Conservation (phyloP, 2,797 vertebrate species). For the Esox lucius region DNA sequence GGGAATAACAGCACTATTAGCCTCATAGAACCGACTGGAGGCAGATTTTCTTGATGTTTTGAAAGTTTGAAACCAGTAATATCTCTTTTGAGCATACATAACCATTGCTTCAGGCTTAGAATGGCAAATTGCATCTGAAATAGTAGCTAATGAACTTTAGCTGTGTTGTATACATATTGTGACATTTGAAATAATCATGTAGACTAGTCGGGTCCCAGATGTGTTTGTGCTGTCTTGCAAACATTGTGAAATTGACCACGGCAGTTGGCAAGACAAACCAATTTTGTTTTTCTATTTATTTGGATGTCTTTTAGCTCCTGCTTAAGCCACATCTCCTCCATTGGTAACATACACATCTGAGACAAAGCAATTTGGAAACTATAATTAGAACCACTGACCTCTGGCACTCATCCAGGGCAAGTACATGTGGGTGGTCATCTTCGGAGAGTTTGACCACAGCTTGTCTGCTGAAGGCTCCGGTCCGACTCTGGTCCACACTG, state of each 20-base stretch:
- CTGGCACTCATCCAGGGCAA: slow-evolving; percentile 95
- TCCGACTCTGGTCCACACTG: slow-evolving; percentile 84
- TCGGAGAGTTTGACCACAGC: slow-evolving; percentile 91
- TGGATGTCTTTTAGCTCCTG: no score
- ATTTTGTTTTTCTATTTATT: no score
- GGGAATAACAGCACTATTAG: slow-evolving; percentile 37
- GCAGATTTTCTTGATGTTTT: slow-evolving; percentile 12
- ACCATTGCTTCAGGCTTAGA: neutral
- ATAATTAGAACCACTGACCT: slow-evolving; percentile 76
- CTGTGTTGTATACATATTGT: neutral
- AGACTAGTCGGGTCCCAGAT: neutral
- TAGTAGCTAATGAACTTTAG: slow-evolving; percentile 6
- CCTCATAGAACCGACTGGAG: slow-evolving; percentile 1
- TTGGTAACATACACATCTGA: neutral
- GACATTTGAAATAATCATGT: neutral
- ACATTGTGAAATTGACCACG: neutral
- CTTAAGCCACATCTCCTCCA: no score
- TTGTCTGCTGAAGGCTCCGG: slow-evolving; percentile 81
- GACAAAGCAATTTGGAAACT: neutral
- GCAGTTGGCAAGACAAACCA: neutral
- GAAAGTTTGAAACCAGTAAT: slow-evolving; percentile 30
- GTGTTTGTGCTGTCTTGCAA: neutral
- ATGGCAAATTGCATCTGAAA: neutral
- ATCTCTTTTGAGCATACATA: neutral
- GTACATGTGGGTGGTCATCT: slow-evolving; percentile 93